A percentile compares a stretch with the other conserved stretches of the same genome.
Conservation (phyloP, 2,888 invertebrate genomes). For the Scaptomyza polygonia region DNA sequence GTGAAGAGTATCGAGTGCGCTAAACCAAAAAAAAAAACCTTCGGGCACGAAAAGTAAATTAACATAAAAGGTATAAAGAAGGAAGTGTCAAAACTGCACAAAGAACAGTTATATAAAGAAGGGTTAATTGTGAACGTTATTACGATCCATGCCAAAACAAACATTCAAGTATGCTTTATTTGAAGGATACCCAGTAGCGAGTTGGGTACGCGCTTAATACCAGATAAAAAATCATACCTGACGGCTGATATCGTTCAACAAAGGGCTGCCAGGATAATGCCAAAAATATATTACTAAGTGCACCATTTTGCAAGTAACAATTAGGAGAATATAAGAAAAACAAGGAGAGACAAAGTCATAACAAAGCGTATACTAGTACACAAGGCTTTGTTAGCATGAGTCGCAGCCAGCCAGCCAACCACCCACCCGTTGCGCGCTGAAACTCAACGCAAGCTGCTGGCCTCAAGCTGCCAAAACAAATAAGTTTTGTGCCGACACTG, state of each 20-base stretch:
- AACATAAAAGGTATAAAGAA: no score
- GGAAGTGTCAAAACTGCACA: no score
- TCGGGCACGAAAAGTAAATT: no score
- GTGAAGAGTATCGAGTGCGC: no score
- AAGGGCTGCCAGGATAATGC: conserved; percentile 19
- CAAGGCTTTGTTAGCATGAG: conserved; percentile 39
- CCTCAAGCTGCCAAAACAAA: conserved; percentile 62
- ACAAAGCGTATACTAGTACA: conserved; percentile 30
- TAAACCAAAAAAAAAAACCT: no score
- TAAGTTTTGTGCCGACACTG: conserved; percentile 38
- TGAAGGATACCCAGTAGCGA: not conserved
- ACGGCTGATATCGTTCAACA: conserved; percentile 51
- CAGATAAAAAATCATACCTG: conserved; percentile 23
- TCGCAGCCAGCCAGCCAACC: no score
- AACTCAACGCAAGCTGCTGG: conserved; percentile 43
- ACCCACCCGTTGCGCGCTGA: conserved; percentile 16
- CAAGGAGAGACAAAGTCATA: conserved; percentile 17
- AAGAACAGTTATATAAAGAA: not conserved
- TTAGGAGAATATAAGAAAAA: not conserved
- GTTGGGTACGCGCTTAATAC: not conserved
- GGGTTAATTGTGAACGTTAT: not conserved
- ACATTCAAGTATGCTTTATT: not conserved
- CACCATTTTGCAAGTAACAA: conserved; percentile 5
- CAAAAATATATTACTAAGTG: conserved; percentile 14
- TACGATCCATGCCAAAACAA: not conserved